Evolutionary conservation across 2,888 invertebrate genomes (phyloP), one percentile per base, ranked within the genome.

Genomic region (Apodemia mormo): DNA sequence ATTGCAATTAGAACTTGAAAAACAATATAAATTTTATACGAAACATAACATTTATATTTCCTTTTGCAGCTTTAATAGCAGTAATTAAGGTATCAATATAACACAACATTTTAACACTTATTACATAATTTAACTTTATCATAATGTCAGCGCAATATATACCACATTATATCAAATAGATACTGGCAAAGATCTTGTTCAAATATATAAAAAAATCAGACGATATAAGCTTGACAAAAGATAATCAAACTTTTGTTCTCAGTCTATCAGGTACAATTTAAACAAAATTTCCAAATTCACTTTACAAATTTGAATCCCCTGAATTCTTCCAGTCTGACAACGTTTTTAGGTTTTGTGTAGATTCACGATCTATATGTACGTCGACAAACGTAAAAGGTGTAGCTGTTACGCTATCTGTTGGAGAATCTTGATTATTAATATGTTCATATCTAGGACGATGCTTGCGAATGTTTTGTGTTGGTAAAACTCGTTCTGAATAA

Each of bases 261-360:
- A 29, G 7, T 56, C 22, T 56, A 56, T 56, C 9, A 56, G 56
- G 29, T 56, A 61, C 64, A 64, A 37, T 33, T 30, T 33, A 33
- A 10, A 14, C 10, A 64, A 33, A 33, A 33, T 14, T 37, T n/a
- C 30, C 49, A 56, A 58, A 58, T 65, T 40, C 5, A 4, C 6
- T 65, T 79, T 81, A 92, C 77, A 93, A 82, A 79, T 90, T 91
- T 3, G 92, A 92, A 77, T 92, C 92, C 75, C 92, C 92, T 14
- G 77, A 80, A 54, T 75, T 79, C 12, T 78, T 72, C 58, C 78
- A 73, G 66, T 86, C 85, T 70, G 78, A 81, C 58, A 86, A 78
- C 71, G 79, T 86, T 73, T 83, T 76, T 12, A 73, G 72, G 30
- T 83, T 83, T 52, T 77, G 78, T 54, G 73, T 79, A 66, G 75